Base-by-base conservation (phyloP, 2,113 vertebrate genomes). In the Xiphias gladius region DNA sequence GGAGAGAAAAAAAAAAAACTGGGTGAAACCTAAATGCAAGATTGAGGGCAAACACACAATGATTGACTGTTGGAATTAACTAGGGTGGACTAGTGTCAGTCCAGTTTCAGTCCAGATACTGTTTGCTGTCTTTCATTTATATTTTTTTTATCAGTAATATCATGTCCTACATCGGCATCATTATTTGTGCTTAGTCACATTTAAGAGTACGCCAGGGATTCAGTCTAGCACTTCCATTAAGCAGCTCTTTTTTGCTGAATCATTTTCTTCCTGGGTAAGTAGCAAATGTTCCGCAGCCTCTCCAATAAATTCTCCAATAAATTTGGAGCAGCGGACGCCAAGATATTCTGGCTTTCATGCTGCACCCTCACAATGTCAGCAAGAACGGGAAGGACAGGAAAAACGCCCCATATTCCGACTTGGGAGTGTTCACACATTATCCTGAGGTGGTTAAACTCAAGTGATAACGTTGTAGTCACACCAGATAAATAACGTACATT, bases 21-120 rank as follows among this genome's bases (percentile, higher is more conserved):
- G 12, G n/a, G 30, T 67, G 43, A 54, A 32, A 12, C 24, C 89
- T 90, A 84, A 93, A 93, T 64, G 48, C 39, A 76, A 70, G 48
- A 92, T 68, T 89, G 76, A 87, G 71, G 58, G n/a, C 69, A 82
- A 75, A 79, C 37, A 35, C 57, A 35, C 22, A 67, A 14, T 35
- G 24, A 83, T 76, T 35, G 54, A 75, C 70, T 35, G 81, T 66
- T 43, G 43, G 20, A 66, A 73, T 73, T 14, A 71, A 75, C 22
- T 14, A 19, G 2, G 35, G 19, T 19, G 37, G 28, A 48, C 30
- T 32, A 26, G 37, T 57, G 63, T 79, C 35, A 59, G 1, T 17
- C 24, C 76, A 28, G 41, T 64, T n/a, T 57, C 14, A 22, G 5
- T 22, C 30, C 54, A 58, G 35, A 19, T 39, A 0, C 16, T 13